These are phyloP conservation scores for Thamnophis elegans DNA, from an alignment of 2,797 vertebrate genomes.

Conservation along the genomic window DNA sequence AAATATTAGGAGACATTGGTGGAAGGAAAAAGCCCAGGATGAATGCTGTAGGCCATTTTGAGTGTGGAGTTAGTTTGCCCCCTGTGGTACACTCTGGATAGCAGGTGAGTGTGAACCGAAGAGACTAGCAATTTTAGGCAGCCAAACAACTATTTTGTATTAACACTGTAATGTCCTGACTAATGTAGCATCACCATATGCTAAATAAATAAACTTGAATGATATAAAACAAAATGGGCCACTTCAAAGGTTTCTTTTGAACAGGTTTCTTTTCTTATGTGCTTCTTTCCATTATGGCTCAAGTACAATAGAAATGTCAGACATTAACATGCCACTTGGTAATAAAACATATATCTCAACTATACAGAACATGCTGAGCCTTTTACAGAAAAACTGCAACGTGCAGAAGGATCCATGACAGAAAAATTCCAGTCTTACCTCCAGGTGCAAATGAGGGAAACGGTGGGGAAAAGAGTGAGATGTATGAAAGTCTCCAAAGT, in stretches of 20 bases:
- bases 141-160: neutral
- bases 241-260: constrained; percentile 51
- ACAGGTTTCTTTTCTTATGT: constrained; percentile 47
- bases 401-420: constrained; percentile 16
- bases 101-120: neutral
- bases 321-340: constrained; percentile 67
- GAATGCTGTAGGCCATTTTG: neutral
- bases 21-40: neutral
- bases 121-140: neutral
- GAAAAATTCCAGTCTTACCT: constrained; percentile 14
- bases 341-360: constrained; percentile 62
- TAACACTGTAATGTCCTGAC: neutral
- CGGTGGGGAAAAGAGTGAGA: neutral
- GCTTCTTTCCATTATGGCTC: constrained; percentile 59
- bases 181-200: neutral
- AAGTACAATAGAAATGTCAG: constrained; percentile 55
- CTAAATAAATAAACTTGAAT: constrained; percentile 43
- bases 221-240: constrained; percentile 60
- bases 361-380: constrained; percentile 44
- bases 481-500: neutral
- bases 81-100: neutral
- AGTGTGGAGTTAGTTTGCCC: neutral
- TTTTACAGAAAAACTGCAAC: constrained; percentile 44
- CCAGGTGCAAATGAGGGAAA: fast-evolving
- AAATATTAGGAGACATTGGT: neutral